A percentile compares a stretch with the other conserved stretches of the same genome.
Evolutionary conservation across 2,113 vertebrate genomes (phyloP).

Genomic region (Melanostigma gelatinosum): DNA sequence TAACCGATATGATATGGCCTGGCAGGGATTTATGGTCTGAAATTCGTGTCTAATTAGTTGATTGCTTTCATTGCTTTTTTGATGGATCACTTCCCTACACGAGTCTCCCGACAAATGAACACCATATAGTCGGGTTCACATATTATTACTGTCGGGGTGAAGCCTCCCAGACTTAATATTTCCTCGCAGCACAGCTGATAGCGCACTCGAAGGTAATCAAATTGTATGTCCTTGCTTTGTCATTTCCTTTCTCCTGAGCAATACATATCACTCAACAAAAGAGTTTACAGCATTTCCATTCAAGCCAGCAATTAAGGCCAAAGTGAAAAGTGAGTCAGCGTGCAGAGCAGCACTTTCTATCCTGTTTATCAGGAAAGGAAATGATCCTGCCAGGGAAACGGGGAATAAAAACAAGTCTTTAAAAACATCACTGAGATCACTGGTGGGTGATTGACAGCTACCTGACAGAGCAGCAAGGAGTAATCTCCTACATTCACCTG

Average conservation of each 20-base stretch:
- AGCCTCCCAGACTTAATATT: conserved; percentile 33
- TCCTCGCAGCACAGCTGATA: conserved; percentile 23
- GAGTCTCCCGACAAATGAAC: conserved; percentile 45
- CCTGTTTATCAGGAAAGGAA: conserved; percentile 62
- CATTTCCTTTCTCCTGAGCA: conserved; percentile 49
- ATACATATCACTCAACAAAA: conserved; percentile 31
- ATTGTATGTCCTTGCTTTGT: conserved; percentile 49
- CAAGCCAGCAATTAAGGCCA: conserved; percentile 48
- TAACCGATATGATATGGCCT: conserved; percentile 44
- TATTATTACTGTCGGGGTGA: conserved; percentile 41
- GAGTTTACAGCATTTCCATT: conserved; percentile 46
- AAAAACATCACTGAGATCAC: conserved; percentile 10
- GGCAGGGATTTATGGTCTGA: conserved; percentile 56
- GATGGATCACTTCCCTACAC: conserved; percentile 57
- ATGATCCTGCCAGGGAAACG: conserved; percentile 22
- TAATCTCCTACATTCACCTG: not conserved
- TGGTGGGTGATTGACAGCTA: not conserved
- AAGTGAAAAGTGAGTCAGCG: conserved; percentile 33
- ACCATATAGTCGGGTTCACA: conserved; percentile 30
- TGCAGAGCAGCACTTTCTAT: conserved; percentile 36
- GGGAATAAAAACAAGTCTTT: conserved; percentile 15
- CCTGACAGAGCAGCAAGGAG: conserved; percentile 10
- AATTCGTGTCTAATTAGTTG: conserved; percentile 64
- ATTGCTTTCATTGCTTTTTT: conserved; percentile 64
- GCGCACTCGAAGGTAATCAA: conserved; percentile 32